These are phyloP conservation scores for Ibidorhyncha struthersii DNA, from an alignment of 2,113 vertebrate species.

Conservation along the genomic window DNA sequence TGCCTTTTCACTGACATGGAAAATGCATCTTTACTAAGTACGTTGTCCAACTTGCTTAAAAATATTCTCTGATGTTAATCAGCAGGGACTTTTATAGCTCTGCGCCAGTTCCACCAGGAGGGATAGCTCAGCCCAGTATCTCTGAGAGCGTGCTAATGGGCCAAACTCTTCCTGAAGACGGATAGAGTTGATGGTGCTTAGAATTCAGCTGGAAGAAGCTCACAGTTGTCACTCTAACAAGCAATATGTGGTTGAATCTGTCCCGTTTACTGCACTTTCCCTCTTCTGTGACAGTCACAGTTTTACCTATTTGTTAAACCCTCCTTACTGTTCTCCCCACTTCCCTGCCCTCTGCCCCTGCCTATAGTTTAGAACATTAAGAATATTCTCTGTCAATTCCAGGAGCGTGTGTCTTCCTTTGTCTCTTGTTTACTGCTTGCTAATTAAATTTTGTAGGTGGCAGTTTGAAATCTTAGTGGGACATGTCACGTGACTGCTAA, in stretches of 20 bases:
- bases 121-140: not conserved
- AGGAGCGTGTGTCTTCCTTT: not conserved
- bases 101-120: not conserved
- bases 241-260: not conserved
- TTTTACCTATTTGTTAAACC: not conserved
- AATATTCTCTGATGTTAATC: not conserved
- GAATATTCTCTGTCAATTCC: not conserved
- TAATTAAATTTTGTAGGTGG: constrained; percentile 60
- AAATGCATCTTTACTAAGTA: not conserved
- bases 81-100: fast-evolving
- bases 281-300: not conserved
- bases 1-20: not conserved
- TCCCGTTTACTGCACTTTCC: not conserved
- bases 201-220: not conserved
- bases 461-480: constrained; percentile 67
- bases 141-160: not conserved
- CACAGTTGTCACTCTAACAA: not conserved
- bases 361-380: fast-evolving
- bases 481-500: constrained; percentile 48
- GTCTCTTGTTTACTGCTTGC: constrained; percentile 28
- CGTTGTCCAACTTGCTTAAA: not conserved
- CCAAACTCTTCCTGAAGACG: not conserved
- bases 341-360: not conserved
- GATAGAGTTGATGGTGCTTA: not conserved
- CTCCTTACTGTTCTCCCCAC: not conserved